These are phyloP conservation scores for Gadus macrocephalus DNA, from an alignment of 2,113 vertebrate genomes.

Conservation along the genomic window DNA sequence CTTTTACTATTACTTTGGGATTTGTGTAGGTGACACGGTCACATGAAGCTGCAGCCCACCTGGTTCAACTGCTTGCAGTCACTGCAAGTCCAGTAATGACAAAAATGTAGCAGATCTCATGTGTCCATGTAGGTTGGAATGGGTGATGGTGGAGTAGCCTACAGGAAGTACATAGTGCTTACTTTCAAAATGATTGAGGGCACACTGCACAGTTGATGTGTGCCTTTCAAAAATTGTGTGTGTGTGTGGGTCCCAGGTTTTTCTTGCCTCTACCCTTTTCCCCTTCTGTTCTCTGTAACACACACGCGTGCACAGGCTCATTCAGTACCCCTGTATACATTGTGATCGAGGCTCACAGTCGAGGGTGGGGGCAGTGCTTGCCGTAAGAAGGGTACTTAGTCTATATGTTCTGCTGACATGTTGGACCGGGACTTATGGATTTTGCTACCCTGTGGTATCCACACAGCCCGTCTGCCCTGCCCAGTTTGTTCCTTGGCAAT, in stretches of 20 bases:
- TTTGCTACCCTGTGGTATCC: conserved; percentile 38
- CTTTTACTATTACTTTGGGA: too few relatives aligned
- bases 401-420: conserved; percentile 67
- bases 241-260: conserved; percentile 25
- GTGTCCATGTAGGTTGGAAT: too few relatives aligned
- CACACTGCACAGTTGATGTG: too few relatives aligned
- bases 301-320: conserved; percentile 17
- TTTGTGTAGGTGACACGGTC: too few relatives aligned
- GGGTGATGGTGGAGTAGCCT: too few relatives aligned
- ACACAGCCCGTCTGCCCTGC: conserved; percentile 21
- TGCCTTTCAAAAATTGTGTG: too few relatives aligned
- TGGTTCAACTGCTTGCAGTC: too few relatives aligned
- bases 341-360: conserved; percentile 45
- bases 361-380: conserved; percentile 41
- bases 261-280: conserved; percentile 30
- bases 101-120: too few relatives aligned
- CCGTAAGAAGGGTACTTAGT: conserved; percentile 60
- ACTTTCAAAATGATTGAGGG: too few relatives aligned
- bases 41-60: too few relatives aligned
- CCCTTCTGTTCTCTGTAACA: background rate
- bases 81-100: too few relatives aligned
- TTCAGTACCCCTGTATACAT: conserved; percentile 37
- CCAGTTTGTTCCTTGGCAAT: conserved; percentile 38
- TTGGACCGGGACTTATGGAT: conserved; percentile 58
- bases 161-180: too few relatives aligned